phyloP scores from a whole-genome alignment of 1,140 invertebrate genomes.

The Eriosoma lanigerum region DNA sequence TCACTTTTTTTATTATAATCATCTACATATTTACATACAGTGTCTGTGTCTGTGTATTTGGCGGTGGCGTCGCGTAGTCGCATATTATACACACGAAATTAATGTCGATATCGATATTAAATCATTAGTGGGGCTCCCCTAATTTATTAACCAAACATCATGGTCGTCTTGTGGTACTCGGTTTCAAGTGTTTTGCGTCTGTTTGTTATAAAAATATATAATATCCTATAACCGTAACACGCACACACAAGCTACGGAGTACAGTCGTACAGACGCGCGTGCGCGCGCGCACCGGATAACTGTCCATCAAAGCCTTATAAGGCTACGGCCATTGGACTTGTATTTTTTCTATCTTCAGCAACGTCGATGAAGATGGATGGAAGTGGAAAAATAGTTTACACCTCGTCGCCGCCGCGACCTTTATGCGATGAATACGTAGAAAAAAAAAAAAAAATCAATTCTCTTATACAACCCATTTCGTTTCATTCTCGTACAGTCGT shows the following conservation, averaged over 20 bases:
- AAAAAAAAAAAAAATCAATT: neutral
- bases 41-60: neutral
- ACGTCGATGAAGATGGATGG: neutral
- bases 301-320: slow-evolving; percentile 49
- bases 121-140: neutral
- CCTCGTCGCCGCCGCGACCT: neutral
- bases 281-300: slow-evolving; percentile 31
- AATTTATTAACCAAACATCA: neutral
- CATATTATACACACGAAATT: neutral
- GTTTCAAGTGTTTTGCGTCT: neutral
- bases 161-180: neutral
- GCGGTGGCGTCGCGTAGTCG: neutral
- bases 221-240: slow-evolving; percentile 23
- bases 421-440: neutral
- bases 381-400: slow-evolving; percentile 48
- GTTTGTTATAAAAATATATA: slow-evolving; percentile 10
- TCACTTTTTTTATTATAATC: too few species aligned
- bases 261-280: neutral
- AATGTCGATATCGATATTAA: neutral
- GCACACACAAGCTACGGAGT: neutral
- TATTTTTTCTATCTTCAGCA: slow-evolving; percentile 1
- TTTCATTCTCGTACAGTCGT: neutral
- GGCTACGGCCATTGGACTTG: slow-evolving; percentile 12
- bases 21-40: too few species aligned
- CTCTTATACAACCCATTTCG: neutral